These are phyloP conservation scores for Nyctibius bracteatus DNA, from an alignment of 2,113 vertebrate species.

Conservation along the genomic window DNA sequence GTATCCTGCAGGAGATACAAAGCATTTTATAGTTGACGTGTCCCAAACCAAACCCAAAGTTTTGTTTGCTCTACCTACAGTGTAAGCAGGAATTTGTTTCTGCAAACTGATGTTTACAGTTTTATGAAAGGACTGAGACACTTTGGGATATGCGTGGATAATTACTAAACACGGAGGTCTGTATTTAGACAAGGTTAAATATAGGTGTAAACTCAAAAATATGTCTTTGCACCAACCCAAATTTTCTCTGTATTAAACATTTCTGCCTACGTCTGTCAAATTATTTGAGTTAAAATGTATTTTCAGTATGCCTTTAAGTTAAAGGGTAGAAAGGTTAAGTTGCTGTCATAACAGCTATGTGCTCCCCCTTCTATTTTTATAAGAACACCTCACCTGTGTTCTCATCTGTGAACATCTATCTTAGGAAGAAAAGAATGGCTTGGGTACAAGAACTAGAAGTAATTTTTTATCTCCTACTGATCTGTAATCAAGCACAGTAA, in stretches of 20 bases:
- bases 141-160: background rate
- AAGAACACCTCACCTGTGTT: constrained; percentile 25
- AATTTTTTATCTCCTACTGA: constrained; percentile 18
- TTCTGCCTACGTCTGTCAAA: constrained; percentile 18
- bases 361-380: constrained; percentile 36
- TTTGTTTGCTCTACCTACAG: background rate
- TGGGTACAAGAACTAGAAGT: background rate
- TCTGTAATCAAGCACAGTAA: constrained; percentile 30
- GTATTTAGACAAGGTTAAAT: constrained; percentile 46
- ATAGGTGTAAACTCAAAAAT: constrained; percentile 20
- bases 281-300: constrained; percentile 5
- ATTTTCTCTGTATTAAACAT: background rate
- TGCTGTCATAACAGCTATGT: background rate
- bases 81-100: background rate
- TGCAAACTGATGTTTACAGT: background rate
- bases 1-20: background rate
- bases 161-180: constrained; percentile 1
- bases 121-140: background rate
- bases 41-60: background rate
- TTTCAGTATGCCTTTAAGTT: constrained; percentile 35
- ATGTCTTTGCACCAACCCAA: background rate
- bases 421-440: constrained; percentile 7
- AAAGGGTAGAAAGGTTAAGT: constrained; percentile 38
- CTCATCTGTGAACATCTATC: background rate
- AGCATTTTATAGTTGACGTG: background rate